These are phyloP conservation scores for Rafetus swinhoei DNA, from an alignment of 2,113 vertebrate species.

Conservation along the genomic window DNA sequence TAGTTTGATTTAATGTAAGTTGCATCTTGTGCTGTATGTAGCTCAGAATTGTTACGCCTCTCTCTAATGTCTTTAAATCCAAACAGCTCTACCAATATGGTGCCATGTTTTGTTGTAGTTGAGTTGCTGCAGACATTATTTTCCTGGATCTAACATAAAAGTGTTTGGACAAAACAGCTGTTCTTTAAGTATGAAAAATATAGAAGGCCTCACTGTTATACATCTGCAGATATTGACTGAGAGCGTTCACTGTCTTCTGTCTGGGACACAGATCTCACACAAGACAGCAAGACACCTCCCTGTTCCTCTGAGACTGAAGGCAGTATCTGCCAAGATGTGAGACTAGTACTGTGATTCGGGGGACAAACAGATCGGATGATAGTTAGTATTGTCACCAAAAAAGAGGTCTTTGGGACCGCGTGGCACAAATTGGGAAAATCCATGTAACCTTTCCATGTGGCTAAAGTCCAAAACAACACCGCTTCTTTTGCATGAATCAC, in stretches of 20 bases:
- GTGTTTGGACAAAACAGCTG: rapidly evolving
- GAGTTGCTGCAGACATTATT: not conserved
- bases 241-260: not conserved
- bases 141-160: not conserved
- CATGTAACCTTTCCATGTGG: not conserved
- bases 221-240: not conserved
- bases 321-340: rapidly evolving
- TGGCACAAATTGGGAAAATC: not conserved
- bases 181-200: not conserved
- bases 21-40: not conserved
- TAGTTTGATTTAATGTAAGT: not conserved
- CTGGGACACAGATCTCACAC: not conserved
- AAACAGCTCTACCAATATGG: not conserved
- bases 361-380: not conserved
- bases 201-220: not conserved
- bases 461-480: slow-evolving; percentile 22
- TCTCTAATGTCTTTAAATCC: not conserved
- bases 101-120: not conserved
- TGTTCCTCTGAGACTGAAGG: rapidly evolving
- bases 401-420: rapidly evolving
- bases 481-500: slow-evolving; percentile 23
- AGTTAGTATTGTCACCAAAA: not conserved
- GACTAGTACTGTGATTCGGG: not conserved
- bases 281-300: not conserved
- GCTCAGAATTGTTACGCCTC: not conserved